Conservation (phyloP, 2,888 invertebrate species). For the Pandemis corylana region DNA sequence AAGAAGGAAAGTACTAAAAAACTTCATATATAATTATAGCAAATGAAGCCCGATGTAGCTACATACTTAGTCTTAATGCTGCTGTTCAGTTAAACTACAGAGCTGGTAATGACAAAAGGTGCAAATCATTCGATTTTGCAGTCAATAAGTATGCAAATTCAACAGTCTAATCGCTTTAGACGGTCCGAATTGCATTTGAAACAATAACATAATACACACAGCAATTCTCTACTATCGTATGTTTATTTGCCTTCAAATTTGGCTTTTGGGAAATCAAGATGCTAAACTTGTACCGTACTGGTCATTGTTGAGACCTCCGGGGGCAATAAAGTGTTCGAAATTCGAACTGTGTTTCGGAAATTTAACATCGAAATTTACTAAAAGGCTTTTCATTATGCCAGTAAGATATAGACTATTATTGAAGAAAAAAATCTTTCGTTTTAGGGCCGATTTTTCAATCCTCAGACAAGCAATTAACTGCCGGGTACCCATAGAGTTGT, state of each 20-base stretch:
- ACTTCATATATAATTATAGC: too few relatives aligned
- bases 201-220: conserved; percentile 30
- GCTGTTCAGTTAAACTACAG: background rate
- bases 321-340: conserved; percentile 53
- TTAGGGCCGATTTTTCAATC: too few relatives aligned
- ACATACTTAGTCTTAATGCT: background rate
- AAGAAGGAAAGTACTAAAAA: too few relatives aligned
- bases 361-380: conserved; percentile 41
- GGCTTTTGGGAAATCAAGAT: conserved; percentile 80
- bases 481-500: too few relatives aligned
- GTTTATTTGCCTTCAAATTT: conserved; percentile 71
- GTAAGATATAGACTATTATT: background rate
- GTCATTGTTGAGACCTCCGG: conserved; percentile 59
- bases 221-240: conserved; percentile 49
- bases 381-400: conserved; percentile 26
- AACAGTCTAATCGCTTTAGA: conserved; percentile 23
- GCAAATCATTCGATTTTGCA: conserved; percentile 16
- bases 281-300: conserved; percentile 67
- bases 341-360: conserved; percentile 54
- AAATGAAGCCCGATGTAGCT: too few relatives aligned
- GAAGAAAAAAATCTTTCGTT: too few relatives aligned
- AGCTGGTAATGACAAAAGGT: background rate
- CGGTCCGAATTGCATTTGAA: conserved; percentile 37
- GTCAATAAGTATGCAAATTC: conserved; percentile 27
- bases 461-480: too few relatives aligned